Evolutionary conservation across 2,888 invertebrate genomes (phyloP).

Genomic region (Bombylius major): DNA sequence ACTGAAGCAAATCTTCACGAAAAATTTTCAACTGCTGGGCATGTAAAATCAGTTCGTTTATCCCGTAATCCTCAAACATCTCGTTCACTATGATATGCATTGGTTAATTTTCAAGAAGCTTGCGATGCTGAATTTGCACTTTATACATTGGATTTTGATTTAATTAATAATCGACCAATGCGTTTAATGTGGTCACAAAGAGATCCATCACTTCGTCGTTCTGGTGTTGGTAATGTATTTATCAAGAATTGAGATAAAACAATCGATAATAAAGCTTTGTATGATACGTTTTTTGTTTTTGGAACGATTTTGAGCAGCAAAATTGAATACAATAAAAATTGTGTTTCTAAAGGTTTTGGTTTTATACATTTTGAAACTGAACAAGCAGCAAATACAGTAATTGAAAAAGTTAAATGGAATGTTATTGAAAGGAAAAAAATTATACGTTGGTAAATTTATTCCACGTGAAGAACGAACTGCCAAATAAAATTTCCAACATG

Average conservation of each 20-base stretch:
- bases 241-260: slow-evolving; percentile 97
- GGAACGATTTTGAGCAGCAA: slow-evolving; percentile 99
- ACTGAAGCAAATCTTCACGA: slow-evolving; percentile 99
- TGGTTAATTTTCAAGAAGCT: slow-evolving; percentile 99
- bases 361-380: slow-evolving; percentile 99
- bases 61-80: slow-evolving; percentile 97
- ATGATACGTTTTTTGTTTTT: slow-evolving; percentile 97
- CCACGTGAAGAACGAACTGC: too few relatives aligned
- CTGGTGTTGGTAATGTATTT: slow-evolving; percentile 98
- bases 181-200: slow-evolving; percentile 99
- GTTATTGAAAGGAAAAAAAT: slow-evolving; percentile 97
- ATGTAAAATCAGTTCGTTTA: too few relatives aligned
- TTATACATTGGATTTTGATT: slow-evolving; percentile 99
- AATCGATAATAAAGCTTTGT: slow-evolving; percentile 99
- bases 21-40: slow-evolving; percentile 97
- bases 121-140: slow-evolving; percentile 99
- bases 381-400: slow-evolving; percentile 93
- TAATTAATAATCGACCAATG: slow-evolving; percentile 92
- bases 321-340: slow-evolving; percentile 92
- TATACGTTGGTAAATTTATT: slow-evolving; percentile 95
- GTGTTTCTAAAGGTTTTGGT: slow-evolving; percentile 91
- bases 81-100: slow-evolving; percentile 97
- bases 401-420: slow-evolving; percentile 96
- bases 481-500: too few relatives aligned
- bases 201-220: slow-evolving; percentile 94